Base-by-base conservation (phyloP, 2,113 vertebrate species). In the Amphiprion ocellaris region DNA sequence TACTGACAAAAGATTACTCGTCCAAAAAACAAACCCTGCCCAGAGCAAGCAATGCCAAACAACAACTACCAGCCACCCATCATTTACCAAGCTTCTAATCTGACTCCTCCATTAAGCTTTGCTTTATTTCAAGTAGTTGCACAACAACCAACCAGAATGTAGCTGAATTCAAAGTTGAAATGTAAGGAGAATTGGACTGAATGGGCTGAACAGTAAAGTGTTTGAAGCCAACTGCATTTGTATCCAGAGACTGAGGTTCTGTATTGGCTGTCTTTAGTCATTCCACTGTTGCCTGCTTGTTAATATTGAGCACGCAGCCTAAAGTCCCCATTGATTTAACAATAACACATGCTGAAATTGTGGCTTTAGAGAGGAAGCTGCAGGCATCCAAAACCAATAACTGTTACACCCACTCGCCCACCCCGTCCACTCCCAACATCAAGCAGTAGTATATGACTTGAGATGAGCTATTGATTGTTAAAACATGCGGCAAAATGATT, bases 381-480 rank as follows among this genome's bases (percentile, higher is more conserved):
- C 59, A 59, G 66, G 82, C 65, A 47, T 83, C 77, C 46, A 77
- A 84, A 82, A 53, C 82, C 82, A 83, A 84, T 84, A 83, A 74
- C 74, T 64, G 59, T 56, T 82, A n/a, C 67, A 24, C n/a, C 47
- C 65, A 11, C 71, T 37, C 30, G 28, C 63, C 53, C 72, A 26
- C 66, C 26, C 46, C 49, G 59, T 54, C 56, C 54, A 50, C 69
- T 68, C 60, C 49, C 66, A 30, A 74, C 30, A 86, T 66, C 54
- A 23, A 66, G 62, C 69, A 69, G 21, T 74, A 50, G 56, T 41
- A 53, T 80, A 61, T 77, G 77, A 80, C 81, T 67, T 39, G 9
- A 81, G 82, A 85, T 87, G 77, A 88, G 59, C 70, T 90, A 89
- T 89, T 79, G 89, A 92, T 90, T 68, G 61, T 53, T 71, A 56